These are phyloP conservation scores for Campoletis sonorensis DNA, from an alignment of 1,140 invertebrate species.

Conservation along the genomic window DNA sequence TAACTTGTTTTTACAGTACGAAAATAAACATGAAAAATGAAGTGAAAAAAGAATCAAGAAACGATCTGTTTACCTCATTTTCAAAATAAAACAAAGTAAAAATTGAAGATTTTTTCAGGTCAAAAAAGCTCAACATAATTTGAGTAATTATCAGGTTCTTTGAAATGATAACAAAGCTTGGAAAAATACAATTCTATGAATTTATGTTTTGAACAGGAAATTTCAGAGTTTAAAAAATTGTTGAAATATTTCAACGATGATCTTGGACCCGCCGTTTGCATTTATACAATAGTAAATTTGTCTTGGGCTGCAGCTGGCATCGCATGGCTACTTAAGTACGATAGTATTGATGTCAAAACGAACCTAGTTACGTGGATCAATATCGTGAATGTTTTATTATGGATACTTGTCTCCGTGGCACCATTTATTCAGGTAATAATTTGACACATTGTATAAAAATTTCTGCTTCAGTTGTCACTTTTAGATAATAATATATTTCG, in stretches of 20 bases:
- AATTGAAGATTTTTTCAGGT: too few species aligned
- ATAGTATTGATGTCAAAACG: slow-evolving; percentile 77
- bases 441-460: slow-evolving; percentile 32
- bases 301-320: slow-evolving; percentile 83
- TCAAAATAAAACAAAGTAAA: too few species aligned
- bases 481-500: too few species aligned
- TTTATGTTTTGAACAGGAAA: slow-evolving; percentile 77
- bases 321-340: slow-evolving; percentile 81
- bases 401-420: slow-evolving; percentile 81
- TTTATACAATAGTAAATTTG: slow-evolving; percentile 85
- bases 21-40: too few species aligned
- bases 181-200: too few species aligned
- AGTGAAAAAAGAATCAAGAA: too few species aligned
- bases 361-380: slow-evolving; percentile 79
- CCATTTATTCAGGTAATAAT: slow-evolving; percentile 83
- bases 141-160: too few species aligned
- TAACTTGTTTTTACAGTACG: too few species aligned
- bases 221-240: slow-evolving; percentile 85
- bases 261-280: slow-evolving; percentile 83
- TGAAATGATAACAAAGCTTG: too few species aligned
- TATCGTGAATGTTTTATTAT: slow-evolving; percentile 82
- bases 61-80: too few species aligned
- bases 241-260: slow-evolving; percentile 86
- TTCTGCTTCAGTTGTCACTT: too few species aligned
- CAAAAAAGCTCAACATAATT: too few species aligned